phyloP scores from a whole-genome alignment of 1,140 invertebrate species.

The Bursaphelenchus mucronatus region DNA sequence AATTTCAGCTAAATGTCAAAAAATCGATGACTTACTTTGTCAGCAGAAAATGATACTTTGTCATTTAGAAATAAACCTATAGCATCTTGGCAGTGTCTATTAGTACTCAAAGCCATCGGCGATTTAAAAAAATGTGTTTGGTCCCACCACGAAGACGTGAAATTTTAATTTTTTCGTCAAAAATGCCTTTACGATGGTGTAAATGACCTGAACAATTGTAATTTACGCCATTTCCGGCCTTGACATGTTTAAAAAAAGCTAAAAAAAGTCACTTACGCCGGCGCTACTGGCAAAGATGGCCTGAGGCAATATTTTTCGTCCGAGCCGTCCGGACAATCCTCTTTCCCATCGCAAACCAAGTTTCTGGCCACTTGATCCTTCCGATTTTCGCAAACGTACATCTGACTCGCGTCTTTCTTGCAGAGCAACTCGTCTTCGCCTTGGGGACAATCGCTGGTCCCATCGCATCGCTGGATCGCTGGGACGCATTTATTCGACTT shows the following conservation, averaged over 20 bases:
- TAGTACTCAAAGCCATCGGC: no score
- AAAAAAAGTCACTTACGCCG: constrained; percentile 1
- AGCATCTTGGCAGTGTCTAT: no score
- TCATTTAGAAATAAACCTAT: no score
- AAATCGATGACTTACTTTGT: no score
- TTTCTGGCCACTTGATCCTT: constrained; percentile 67
- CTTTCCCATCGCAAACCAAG: constrained; percentile 73
- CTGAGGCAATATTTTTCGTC: constrained; percentile 69
- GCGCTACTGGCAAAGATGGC: neutral
- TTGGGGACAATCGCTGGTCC: constrained; percentile 48
- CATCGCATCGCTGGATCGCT: constrained; percentile 51
- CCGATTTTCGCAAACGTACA: constrained; percentile 38
- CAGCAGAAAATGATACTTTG: no score
- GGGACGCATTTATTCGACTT: constrained; percentile 56
- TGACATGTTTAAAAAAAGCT: neutral
- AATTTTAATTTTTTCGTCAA: no score
- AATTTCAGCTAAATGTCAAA: no score
- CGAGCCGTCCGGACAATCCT: constrained; percentile 72
- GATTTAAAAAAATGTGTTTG: no score
- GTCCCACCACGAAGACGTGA: no score
- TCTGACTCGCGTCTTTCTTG: constrained; percentile 29
- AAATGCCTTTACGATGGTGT: no score
- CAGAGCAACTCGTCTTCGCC: constrained; percentile 58
- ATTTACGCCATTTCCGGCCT: neutral
- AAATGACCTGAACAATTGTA: no score